These are phyloP conservation scores for Zosterops lateralis DNA, from an alignment of 2,113 vertebrate species.

Conservation along the genomic window DNA sequence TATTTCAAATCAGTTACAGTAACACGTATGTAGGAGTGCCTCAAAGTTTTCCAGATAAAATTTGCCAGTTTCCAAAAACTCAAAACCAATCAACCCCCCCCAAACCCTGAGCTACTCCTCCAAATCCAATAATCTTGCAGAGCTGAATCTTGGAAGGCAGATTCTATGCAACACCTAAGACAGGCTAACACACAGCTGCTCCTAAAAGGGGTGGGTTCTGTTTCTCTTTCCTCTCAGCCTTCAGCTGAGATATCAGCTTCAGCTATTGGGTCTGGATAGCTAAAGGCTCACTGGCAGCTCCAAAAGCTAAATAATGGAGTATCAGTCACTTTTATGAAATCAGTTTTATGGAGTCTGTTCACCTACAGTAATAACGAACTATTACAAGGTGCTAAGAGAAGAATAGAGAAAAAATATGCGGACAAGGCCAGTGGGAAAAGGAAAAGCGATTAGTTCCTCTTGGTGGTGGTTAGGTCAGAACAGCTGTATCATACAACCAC, in stretches of 20 bases:
- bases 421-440: background rate
- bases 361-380: background rate
- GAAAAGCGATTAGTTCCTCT: background rate
- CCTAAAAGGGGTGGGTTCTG: background rate
- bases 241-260: background rate
- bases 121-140: background rate
- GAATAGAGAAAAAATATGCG: background rate
- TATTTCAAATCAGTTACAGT: background rate
- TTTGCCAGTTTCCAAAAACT: background rate
- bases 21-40: fast-evolving
- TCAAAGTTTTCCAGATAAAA: background rate
- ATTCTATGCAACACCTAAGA: background rate
- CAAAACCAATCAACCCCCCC: background rate
- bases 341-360: background rate
- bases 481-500: background rate
- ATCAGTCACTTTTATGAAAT: background rate
- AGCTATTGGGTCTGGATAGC: background rate
- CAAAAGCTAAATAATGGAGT: background rate
- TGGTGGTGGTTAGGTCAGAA: background rate
- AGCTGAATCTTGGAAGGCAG: background rate
- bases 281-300: background rate
- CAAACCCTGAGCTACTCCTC: background rate
- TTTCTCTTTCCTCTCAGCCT: background rate
- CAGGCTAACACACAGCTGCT: background rate
- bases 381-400: background rate